A percentile compares a stretch with the other conserved stretches of the same genome.
phyloP scores from a whole-genome alignment of 1,140 invertebrate species.

The Danaus melanippus region DNA sequence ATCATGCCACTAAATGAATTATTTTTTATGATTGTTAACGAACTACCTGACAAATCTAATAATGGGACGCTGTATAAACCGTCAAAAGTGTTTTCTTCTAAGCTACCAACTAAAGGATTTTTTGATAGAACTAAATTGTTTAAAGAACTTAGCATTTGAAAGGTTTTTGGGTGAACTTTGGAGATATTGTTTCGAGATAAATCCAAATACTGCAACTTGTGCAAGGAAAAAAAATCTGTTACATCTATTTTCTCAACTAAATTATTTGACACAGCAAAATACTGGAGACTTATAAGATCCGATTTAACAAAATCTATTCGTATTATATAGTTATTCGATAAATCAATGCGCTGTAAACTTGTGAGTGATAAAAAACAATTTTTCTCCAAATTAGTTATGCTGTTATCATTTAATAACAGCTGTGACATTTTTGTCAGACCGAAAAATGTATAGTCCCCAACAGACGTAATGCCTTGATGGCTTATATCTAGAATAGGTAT shows the following conservation, averaged over 20 bases:
- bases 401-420: slow-evolving; percentile 39
- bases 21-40: slow-evolving; percentile 31
- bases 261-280: slow-evolving; percentile 30
- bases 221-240: slow-evolving; percentile 26
- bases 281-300: slow-evolving; percentile 26
- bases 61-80: slow-evolving; percentile 30
- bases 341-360: slow-evolving; percentile 31
- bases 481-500: slow-evolving; percentile 31
- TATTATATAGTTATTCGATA: slow-evolving; percentile 38
- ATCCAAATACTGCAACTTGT: slow-evolving; percentile 34
- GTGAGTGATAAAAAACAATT: slow-evolving; percentile 32
- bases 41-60: slow-evolving; percentile 36
- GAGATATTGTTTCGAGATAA: slow-evolving; percentile 43
- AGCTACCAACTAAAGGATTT: slow-evolving; percentile 30
- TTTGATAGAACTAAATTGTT: slow-evolving; percentile 33
- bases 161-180: slow-evolving; percentile 30
- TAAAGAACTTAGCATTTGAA: slow-evolving; percentile 26
- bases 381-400: slow-evolving; percentile 26
- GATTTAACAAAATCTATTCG: slow-evolving; percentile 31
- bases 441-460: slow-evolving; percentile 40
- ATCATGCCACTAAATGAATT: slow-evolving; percentile 42
- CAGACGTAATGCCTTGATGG: slow-evolving; percentile 27
- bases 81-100: slow-evolving; percentile 33
- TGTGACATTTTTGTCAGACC: slow-evolving; percentile 24
- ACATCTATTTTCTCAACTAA: slow-evolving; percentile 25